phyloP scores from a whole-genome alignment of 2,888 invertebrate genomes.

The Acanthosoma haemorrhoidale region DNA sequence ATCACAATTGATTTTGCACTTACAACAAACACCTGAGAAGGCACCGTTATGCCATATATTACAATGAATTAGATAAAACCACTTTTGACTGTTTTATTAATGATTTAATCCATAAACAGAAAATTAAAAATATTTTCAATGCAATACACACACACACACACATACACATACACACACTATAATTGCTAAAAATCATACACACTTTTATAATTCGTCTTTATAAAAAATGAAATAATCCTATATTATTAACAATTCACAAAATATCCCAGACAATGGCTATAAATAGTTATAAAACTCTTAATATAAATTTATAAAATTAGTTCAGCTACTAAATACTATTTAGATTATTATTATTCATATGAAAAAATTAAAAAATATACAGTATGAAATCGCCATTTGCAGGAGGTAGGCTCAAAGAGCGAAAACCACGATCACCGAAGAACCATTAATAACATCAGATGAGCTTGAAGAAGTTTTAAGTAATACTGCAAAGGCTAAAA shows the following conservation, averaged over 20 bases:
- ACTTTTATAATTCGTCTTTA: not conserved
- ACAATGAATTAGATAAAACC: slow-evolving; percentile 6
- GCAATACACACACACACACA: not conserved
- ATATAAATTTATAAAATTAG: too few species aligned
- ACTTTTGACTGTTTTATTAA: not conserved
- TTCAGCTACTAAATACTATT: too few species aligned
- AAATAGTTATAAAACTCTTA: too few species aligned
- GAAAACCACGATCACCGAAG: too few species aligned
- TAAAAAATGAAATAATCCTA: not conserved
- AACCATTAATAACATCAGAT: too few species aligned
- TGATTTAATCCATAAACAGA: not conserved
- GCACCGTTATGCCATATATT: slow-evolving; percentile 24
- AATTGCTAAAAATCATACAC: not conserved
- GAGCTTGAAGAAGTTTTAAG: too few species aligned
- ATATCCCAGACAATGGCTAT: not conserved
- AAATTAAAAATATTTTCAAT: slow-evolving; percentile 3
- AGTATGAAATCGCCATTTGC: too few species aligned
- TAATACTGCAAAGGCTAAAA: too few species aligned
- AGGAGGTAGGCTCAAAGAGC: too few species aligned
- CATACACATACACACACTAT: not conserved
- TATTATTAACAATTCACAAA: not conserved
- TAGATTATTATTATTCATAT: too few species aligned
- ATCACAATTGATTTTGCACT: slow-evolving; percentile 6
- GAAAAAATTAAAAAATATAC: too few species aligned
- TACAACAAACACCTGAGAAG: slow-evolving; percentile 21